Percentiles rank a stretch among this genome's conserved stretches.
phyloP scores from a whole-genome alignment of 2,888 invertebrate genomes.

The Drosophila melanosoma region DNA sequence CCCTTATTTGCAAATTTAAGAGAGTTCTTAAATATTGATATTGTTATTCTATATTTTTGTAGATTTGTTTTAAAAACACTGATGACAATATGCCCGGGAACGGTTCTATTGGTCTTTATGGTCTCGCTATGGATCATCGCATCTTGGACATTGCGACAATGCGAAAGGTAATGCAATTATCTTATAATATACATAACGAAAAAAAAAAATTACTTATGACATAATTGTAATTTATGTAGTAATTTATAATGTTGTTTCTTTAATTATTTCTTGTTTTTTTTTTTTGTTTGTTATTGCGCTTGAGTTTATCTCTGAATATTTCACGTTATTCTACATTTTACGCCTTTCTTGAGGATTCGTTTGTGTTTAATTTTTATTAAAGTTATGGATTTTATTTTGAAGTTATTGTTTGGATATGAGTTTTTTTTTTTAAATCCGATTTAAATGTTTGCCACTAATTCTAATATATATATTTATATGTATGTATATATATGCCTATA shows the following conservation, averaged over 20 bases:
- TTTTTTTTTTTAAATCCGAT: slow-evolving; percentile 50
- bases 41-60: slow-evolving; percentile 55
- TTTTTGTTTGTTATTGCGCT: slow-evolving; percentile 32
- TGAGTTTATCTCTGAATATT: slow-evolving; percentile 44
- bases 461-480: slow-evolving; percentile 46
- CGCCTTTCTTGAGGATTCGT: slow-evolving; percentile 24
- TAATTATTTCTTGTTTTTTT: slow-evolving; percentile 13
- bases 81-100: slow-evolving; percentile 99
- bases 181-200: slow-evolving; percentile 5
- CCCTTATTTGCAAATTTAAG: not conserved
- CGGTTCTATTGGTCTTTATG: slow-evolving; percentile 99
- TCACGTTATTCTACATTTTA: slow-evolving; percentile 39
- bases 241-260: slow-evolving; percentile 47
- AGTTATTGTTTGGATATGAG: slow-evolving; percentile 1
- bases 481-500: not conserved
- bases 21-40: not conserved
- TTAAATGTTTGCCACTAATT: slow-evolving; percentile 77
- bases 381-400: slow-evolving; percentile 6
- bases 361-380: slow-evolving; percentile 16
- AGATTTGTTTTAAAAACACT: slow-evolving; percentile 97
- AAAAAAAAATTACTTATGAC: slow-evolving; percentile 14
- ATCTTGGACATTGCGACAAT: slow-evolving; percentile 99
- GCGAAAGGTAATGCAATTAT: slow-evolving; percentile 93
- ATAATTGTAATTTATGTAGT: slow-evolving; percentile 55
- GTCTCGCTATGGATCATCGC: slow-evolving; percentile 99